These are phyloP conservation scores for Drosophila subobscura DNA, from an alignment of 1,140 invertebrate species.

Conservation along the genomic window DNA sequence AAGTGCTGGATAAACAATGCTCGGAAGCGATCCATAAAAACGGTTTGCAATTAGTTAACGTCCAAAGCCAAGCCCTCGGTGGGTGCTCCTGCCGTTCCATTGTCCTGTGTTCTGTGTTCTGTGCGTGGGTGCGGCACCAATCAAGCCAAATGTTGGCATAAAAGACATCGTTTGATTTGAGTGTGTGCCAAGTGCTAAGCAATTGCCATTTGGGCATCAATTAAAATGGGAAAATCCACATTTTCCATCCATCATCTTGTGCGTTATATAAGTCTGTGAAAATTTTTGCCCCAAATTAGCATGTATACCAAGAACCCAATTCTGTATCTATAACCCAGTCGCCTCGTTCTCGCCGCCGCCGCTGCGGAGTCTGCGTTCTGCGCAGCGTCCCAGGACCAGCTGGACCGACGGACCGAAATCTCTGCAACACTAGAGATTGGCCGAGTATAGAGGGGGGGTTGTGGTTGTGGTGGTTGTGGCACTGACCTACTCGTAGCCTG, in stretches of 20 bases:
- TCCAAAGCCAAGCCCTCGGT: conserved; percentile 34
- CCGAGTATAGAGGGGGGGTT: not conserved
- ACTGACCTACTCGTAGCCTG: conserved; percentile 70
- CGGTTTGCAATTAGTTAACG: conserved; percentile 42
- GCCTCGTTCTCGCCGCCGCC: conserved; percentile 45
- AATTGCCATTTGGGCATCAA: conserved; percentile 33
- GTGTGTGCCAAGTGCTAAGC: conserved; percentile 56
- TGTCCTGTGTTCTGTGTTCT: not conserved
- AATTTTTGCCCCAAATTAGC: conserved; percentile 76
- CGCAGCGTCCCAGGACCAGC: conserved; percentile 67
- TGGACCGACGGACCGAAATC: conserved; percentile 24
- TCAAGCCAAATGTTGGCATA: conserved; percentile 49
- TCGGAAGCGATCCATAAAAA: conserved; percentile 5
- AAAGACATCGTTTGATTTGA: conserved; percentile 59
- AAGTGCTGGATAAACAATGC: conserved; percentile 10
- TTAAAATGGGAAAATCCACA: conserved; percentile 35
- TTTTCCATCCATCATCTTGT: conserved; percentile 29
- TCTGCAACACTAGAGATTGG: not conserved
- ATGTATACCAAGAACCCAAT: conserved; percentile 77
- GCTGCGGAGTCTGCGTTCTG: conserved; percentile 83
- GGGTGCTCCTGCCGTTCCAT: not conserved
- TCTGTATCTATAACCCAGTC: conserved; percentile 81
- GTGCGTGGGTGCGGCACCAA: conserved; percentile 59
- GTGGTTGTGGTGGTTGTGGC: conserved; percentile 36
- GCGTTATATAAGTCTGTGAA: conserved; percentile 75